Percentiles rank a stretch among this genome's conserved stretches.
These are phyloP conservation scores for Ibidorhyncha struthersii DNA, from an alignment of 2,113 vertebrate genomes.

Conservation along the genomic window DNA sequence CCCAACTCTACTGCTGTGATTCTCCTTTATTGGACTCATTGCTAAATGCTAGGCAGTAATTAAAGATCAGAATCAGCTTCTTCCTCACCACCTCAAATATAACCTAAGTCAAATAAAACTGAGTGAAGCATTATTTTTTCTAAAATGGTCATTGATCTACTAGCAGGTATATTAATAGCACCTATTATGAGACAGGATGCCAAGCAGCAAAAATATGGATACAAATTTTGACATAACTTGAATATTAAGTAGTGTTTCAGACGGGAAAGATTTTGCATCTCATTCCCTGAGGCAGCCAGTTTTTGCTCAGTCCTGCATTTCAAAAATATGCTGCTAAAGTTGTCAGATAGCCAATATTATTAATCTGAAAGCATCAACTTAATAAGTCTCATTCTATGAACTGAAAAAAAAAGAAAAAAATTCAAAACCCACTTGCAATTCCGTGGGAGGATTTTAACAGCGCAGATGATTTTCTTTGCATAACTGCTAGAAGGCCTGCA, in stretches of 20 bases:
- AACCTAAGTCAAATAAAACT: not conserved
- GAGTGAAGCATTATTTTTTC: not conserved
- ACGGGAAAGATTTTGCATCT: slow-evolving; percentile 20
- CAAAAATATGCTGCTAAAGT: not conserved
- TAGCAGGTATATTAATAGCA: not conserved
- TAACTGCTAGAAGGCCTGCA: slow-evolving; percentile 33
- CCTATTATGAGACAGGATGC: not conserved
- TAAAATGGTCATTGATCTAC: not conserved
- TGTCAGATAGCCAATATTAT: slow-evolving; percentile 33
- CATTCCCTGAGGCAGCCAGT: slow-evolving; percentile 1
- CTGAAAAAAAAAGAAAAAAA: not conserved
- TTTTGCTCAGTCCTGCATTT: slow-evolving; percentile 12
- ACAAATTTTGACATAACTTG: not conserved
- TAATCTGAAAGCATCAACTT: slow-evolving; percentile 52
- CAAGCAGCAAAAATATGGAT: not conserved
- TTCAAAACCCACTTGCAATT: not conserved
- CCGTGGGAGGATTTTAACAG: slow-evolving; percentile 44
- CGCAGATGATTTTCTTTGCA: slow-evolving; percentile 3
- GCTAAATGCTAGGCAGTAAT: not conserved
- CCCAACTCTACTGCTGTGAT: not conserved
- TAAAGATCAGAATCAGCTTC: slow-evolving; percentile 1
- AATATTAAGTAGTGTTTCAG: not conserved
- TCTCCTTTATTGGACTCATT: not conserved
- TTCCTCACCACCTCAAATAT: not conserved
- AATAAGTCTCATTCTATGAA: slow-evolving; percentile 23